These are phyloP conservation scores for Colletes collaris DNA, from an alignment of 2,888 invertebrate species.

Conservation along the genomic window DNA sequence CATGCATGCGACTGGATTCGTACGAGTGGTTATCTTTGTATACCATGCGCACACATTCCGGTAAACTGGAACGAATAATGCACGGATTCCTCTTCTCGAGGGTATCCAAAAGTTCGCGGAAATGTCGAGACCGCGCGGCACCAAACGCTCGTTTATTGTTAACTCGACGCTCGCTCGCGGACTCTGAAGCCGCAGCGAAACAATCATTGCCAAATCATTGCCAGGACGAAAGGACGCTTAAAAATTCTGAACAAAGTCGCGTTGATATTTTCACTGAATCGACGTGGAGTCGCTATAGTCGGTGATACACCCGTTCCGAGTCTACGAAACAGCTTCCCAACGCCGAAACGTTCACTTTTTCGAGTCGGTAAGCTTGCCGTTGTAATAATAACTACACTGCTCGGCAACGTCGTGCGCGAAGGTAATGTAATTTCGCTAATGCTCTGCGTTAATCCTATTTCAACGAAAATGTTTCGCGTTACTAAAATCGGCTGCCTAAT, in stretches of 20 bases:
- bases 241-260: neutral
- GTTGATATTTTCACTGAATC: neutral
- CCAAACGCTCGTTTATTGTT: slow-evolving; percentile 26
- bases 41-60: slow-evolving; percentile 33
- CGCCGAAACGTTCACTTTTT: slow-evolving; percentile 2
- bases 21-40: neutral
- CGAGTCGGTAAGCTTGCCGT: neutral
- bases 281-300: neutral
- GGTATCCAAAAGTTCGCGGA: slow-evolving; percentile 56
- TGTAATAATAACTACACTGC: slow-evolving; percentile 1
- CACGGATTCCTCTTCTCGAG: slow-evolving; percentile 58
- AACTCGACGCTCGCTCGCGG: slow-evolving; percentile 6
- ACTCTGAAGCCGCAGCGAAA: slow-evolving; percentile 10
- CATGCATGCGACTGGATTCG: neutral
- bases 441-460: slow-evolving; percentile 46
- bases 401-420: slow-evolving; percentile 10
- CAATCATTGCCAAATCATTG: slow-evolving; percentile 10
- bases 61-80: slow-evolving; percentile 59
- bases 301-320: neutral
- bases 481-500: slow-evolving; percentile 42
- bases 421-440: slow-evolving; percentile 49
- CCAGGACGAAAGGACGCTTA: too few relatives aligned
- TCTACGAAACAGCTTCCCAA: neutral
- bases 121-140: slow-evolving; percentile 16
- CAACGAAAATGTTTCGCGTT: slow-evolving; percentile 45